Evolutionary conservation across 1,140 invertebrate genomes (phyloP).

Genomic region (Ctenoplectra terminalis): DNA sequence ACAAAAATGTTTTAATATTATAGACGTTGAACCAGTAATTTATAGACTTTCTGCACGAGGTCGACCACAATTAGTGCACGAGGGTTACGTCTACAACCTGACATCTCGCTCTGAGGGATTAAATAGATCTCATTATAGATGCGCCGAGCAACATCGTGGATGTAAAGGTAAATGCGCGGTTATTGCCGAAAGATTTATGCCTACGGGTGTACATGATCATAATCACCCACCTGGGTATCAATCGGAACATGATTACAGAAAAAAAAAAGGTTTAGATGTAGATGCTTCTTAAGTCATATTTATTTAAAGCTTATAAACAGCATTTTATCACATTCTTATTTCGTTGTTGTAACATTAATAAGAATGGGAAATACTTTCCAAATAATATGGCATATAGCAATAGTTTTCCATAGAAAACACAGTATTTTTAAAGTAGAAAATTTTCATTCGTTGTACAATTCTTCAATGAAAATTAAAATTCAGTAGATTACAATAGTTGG

Average conservation of each 20-base stretch:
- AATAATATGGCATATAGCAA: constrained; percentile 14
- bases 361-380: not conserved
- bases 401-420: constrained; percentile 1
- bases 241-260: constrained; percentile 70
- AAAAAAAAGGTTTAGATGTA: constrained; percentile 68
- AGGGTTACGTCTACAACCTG: constrained; percentile 73
- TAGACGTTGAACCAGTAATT: constrained; percentile 68
- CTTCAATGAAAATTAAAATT: not conserved
- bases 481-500: not conserved
- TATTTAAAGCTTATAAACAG: constrained; percentile 2
- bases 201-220: constrained; percentile 72
- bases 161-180: constrained; percentile 75
- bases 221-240: constrained; percentile 74
- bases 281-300: constrained; percentile 43
- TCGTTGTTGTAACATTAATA: not conserved
- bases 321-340: constrained; percentile 24
- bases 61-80: constrained; percentile 70
- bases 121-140: constrained; percentile 73
- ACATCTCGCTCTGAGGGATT: constrained; percentile 70
- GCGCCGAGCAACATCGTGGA: constrained; percentile 73
- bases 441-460: constrained; percentile 5
- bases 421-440: constrained; percentile 24
- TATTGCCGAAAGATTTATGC: constrained; percentile 74
- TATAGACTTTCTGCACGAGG: constrained; percentile 73
- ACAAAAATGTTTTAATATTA: constrained; percentile 20